Conservation (phyloP, 2,113 vertebrate species). For the sheep (Ovis aries) region ARS-UI_Ramb_v3.0 NC_056054.1:34482001-34482500, state of each 20-base stretch:
- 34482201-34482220: not conserved
- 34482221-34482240: not conserved
- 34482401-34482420: not conserved
- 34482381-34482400: not conserved
- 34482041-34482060: not conserved
- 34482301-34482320: not conserved
- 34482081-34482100: not conserved
- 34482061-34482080: not conserved
- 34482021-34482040: not conserved
- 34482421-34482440: not conserved
- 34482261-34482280: not conserved
- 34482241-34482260: not conserved
- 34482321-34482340: not conserved
- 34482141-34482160: not conserved
- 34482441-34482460: not conserved
- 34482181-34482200: not conserved
- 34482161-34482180: not conserved
- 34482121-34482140: not conserved
- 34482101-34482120: not conserved
- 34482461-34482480: not conserved
- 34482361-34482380: not conserved
- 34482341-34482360: not conserved
- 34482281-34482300: not conserved
- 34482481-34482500: not conserved
- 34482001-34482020: not conserved